These are phyloP conservation scores for Leucoptera coffeella DNA, from an alignment of 2,888 invertebrate species.

Conservation along the genomic window DNA sequence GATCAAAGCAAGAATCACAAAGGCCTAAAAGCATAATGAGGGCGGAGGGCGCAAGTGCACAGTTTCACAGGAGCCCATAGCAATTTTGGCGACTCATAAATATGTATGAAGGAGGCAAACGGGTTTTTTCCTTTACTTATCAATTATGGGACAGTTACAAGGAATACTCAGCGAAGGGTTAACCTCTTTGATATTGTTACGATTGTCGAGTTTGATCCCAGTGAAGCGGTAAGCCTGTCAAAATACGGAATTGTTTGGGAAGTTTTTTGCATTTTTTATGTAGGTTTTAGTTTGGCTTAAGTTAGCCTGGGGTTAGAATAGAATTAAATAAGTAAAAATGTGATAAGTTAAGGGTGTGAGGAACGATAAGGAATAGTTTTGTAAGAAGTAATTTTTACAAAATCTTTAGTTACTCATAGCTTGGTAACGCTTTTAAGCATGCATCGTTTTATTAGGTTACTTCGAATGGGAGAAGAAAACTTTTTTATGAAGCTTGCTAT, in stretches of 20 bases:
- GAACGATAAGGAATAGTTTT: too few species aligned
- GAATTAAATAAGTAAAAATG: neutral
- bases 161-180: slow-evolving; percentile 13
- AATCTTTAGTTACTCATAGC: too few species aligned
- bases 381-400: too few species aligned
- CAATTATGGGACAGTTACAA: slow-evolving; percentile 46
- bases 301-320: neutral
- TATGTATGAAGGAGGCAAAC: slow-evolving; percentile 37
- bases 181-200: too few species aligned
- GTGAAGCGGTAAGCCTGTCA: slow-evolving; percentile 3
- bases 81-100: slow-evolving; percentile 46
- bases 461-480: too few species aligned
- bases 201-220: slow-evolving; percentile 3
- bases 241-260: neutral
- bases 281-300: neutral
- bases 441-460: too few species aligned
- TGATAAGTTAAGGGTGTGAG: neutral
- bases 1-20: slow-evolving; percentile 46
- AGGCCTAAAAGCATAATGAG: slow-evolving; percentile 48
- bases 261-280: neutral
- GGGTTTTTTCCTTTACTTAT: slow-evolving; percentile 53
- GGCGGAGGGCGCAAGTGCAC: slow-evolving; percentile 36
- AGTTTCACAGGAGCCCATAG: slow-evolving; percentile 41
- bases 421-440: too few species aligned
- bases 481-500: neutral